Evolutionary conservation across 2,113 vertebrate species (phyloP).

Genomic region (Panthera leo): DNA sequence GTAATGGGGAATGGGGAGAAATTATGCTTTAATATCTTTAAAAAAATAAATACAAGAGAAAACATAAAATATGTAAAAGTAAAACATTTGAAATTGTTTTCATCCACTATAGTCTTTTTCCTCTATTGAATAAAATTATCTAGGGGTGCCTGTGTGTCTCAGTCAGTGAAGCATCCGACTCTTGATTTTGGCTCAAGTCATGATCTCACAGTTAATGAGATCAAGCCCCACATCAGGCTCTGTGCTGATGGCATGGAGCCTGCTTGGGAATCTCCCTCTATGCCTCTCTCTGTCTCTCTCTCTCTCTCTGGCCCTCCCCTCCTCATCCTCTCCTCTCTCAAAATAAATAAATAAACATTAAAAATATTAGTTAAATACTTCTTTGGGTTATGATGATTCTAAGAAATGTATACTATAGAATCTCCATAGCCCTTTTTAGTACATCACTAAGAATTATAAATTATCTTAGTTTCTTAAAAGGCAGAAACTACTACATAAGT

Average conservation of each 20-base stretch:
- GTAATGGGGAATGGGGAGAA: neutral
- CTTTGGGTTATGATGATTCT: neutral
- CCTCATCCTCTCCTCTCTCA: too few relatives aligned
- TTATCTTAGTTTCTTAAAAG: neutral
- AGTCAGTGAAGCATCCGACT: too few relatives aligned
- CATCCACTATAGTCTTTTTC: neutral
- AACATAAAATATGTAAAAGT: neutral
- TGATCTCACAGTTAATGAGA: too few relatives aligned
- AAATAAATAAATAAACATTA: too few relatives aligned
- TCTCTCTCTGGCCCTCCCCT: too few relatives aligned
- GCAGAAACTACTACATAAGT: neutral
- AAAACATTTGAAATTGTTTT: neutral
- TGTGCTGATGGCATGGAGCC: too few relatives aligned
- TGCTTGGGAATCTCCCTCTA: too few relatives aligned
- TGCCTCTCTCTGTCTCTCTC: too few relatives aligned
- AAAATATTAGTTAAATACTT: neutral
- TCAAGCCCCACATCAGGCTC: too few relatives aligned
- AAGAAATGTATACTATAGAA: neutral
- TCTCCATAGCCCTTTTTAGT: neutral
- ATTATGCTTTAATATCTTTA: neutral
- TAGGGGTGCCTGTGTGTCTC: too few relatives aligned
- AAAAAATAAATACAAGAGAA: neutral
- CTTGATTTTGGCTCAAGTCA: too few relatives aligned
- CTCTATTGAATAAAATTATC: neutral
- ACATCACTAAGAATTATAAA: neutral